These are phyloP conservation scores for Listronotus bonariensis DNA, from an alignment of 1,140 invertebrate species.

Conservation along the genomic window DNA sequence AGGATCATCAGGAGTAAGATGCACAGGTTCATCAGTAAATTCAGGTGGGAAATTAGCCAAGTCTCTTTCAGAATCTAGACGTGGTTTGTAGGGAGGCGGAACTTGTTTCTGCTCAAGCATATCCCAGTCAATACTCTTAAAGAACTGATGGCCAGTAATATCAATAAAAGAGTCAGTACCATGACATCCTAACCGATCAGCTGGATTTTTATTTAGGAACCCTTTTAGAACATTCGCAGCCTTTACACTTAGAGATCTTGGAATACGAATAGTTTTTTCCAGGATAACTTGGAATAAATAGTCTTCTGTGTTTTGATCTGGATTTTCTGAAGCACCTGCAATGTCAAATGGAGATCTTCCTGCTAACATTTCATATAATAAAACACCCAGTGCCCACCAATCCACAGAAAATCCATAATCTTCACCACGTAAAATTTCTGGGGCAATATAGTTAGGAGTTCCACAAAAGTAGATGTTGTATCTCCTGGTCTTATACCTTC, in stretches of 20 bases:
- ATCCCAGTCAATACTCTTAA: slow-evolving; percentile 98
- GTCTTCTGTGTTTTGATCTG: slow-evolving; percentile 98
- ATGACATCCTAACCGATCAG: slow-evolving; percentile 92
- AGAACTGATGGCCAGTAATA: slow-evolving; percentile 95
- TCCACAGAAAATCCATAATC: slow-evolving; percentile 95
- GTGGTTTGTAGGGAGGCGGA: slow-evolving; percentile 94
- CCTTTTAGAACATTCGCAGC: slow-evolving; percentile 96
- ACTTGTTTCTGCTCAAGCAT: slow-evolving; percentile 96
- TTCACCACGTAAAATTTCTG: slow-evolving; percentile 96
- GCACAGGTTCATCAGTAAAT: slow-evolving; percentile 97
- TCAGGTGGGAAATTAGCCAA: slow-evolving; percentile 99
- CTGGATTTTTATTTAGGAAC: slow-evolving; percentile 98
- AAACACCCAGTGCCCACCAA: slow-evolving; percentile 96
- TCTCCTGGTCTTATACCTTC: slow-evolving; percentile 91
- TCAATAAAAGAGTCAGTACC: slow-evolving; percentile 87
- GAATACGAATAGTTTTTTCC: slow-evolving; percentile 98
- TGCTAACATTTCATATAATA: slow-evolving; percentile 98
- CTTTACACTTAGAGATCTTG: slow-evolving; percentile 91
- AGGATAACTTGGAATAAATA: slow-evolving; percentile 98
- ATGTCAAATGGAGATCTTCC: slow-evolving; percentile 98
- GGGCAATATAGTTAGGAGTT: slow-evolving; percentile 99
- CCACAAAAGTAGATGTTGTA: slow-evolving; percentile 95
- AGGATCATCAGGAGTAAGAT: slow-evolving; percentile 96
- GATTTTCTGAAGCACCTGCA: slow-evolving; percentile 92
- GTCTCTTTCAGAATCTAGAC: slow-evolving; percentile 88